These are phyloP conservation scores for Epizoanthus illoricatus DNA, from an alignment of 92 coral and sea anemone species.

Conservation along the genomic window DNA sequence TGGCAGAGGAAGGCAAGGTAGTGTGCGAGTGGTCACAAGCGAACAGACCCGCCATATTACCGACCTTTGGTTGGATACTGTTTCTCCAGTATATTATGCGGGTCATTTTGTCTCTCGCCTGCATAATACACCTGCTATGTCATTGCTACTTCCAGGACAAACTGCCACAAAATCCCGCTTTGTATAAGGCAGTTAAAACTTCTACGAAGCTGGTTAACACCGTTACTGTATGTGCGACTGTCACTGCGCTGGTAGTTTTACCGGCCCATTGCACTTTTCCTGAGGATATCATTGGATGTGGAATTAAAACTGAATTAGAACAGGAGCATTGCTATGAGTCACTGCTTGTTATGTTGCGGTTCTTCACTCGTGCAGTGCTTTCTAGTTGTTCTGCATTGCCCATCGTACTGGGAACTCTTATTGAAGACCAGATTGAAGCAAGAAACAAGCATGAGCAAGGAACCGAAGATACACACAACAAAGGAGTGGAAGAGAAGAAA, in stretches of 20 bases:
- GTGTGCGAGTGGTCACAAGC: conserved; percentile 7
- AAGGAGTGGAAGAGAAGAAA: too few relatives aligned
- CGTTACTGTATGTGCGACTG: background rate
- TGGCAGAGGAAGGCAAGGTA: background rate
- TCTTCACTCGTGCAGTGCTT: background rate
- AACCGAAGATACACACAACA: too few relatives aligned
- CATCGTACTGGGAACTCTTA: background rate
- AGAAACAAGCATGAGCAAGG: too few relatives aligned
- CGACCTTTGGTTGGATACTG: background rate
- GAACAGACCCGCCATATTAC: background rate
- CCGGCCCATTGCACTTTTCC: background rate
- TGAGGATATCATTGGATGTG: background rate
- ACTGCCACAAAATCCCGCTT: background rate
- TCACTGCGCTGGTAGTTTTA: background rate
- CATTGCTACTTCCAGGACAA: background rate
- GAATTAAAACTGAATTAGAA: background rate
- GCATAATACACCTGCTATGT: background rate
- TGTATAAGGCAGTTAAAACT: background rate
- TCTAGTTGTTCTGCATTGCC: background rate
- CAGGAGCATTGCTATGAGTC: background rate
- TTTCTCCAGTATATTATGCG: background rate
- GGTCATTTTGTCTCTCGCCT: background rate
- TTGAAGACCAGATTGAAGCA: background rate
- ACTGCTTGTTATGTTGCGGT: background rate
- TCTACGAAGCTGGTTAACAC: background rate